phyloP scores from a whole-genome alignment of 2,888 invertebrate genomes.

The Hypolimnas misippus region DNA sequence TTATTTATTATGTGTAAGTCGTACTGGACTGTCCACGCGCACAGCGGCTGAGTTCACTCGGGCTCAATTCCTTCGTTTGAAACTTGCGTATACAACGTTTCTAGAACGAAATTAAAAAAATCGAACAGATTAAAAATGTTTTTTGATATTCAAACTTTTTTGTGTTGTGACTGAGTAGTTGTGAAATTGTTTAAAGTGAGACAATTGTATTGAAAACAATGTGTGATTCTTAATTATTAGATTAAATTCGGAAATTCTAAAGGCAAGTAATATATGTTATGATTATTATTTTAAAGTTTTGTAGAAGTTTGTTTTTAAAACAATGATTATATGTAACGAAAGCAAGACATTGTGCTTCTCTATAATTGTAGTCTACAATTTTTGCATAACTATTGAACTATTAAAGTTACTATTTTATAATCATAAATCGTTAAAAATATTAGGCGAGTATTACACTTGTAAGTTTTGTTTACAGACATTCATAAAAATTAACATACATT shows the following conservation, averaged over 20 bases:
- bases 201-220: neutral
- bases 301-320: too few relatives aligned
- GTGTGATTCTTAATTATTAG: neutral
- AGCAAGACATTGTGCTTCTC: too few relatives aligned
- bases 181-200: neutral
- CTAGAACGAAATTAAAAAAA: neutral
- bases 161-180: neutral
- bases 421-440: too few relatives aligned
- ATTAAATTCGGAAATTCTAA: neutral
- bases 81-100: neutral
- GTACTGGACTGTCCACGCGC: conserved; percentile 32
- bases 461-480: too few relatives aligned
- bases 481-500: too few relatives aligned
- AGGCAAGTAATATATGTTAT: too few relatives aligned
- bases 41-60: conserved; percentile 23
- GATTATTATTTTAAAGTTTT: too few relatives aligned
- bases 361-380: too few relatives aligned
- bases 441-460: too few relatives aligned
- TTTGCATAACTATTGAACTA: too few relatives aligned
- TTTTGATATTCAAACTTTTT: neutral
- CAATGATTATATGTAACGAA: too few relatives aligned
- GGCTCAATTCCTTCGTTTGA: conserved; percentile 18
- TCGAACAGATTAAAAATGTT: neutral
- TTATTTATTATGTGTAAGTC: conserved; percentile 1
- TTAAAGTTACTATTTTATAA: too few relatives aligned